Conservation (phyloP, 2,888 invertebrate species). For the Leptopilina myrica region DNA sequence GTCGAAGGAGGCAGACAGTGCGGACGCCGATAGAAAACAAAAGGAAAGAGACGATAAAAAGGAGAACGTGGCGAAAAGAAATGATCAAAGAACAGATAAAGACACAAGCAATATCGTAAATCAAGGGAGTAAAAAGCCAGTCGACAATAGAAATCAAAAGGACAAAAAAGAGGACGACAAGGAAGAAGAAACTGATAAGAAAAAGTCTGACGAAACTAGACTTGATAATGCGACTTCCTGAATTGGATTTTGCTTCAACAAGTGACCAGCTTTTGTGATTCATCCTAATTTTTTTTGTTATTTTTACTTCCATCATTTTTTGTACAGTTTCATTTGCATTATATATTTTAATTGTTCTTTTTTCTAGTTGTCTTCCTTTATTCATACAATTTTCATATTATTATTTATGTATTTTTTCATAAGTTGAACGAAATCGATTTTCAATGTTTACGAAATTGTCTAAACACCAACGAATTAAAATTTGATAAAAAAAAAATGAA, state of each 20-base stretch:
- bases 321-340: conserved; percentile 2
- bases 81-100: conserved; percentile 40
- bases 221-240: too few species aligned
- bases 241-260: not conserved
- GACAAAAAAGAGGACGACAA: conserved; percentile 16
- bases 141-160: conserved; percentile 46
- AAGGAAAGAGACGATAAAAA: not conserved
- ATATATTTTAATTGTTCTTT: conserved; percentile 49
- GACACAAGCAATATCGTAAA: conserved; percentile 48
- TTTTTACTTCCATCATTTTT: not conserved
- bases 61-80: conserved; percentile 5
- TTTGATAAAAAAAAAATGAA: too few species aligned
- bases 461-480: not conserved
- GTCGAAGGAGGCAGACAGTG: conserved; percentile 74
- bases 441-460: not conserved
- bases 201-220: not conserved
- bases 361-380: conserved; percentile 52
- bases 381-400: not conserved
- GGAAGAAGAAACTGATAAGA: conserved; percentile 15
- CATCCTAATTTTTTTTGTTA: not conserved
- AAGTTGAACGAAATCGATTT: too few species aligned
- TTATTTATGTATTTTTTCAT: too few species aligned
- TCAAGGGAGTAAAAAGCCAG: conserved; percentile 53
- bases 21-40: conserved; percentile 41
- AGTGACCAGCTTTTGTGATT: not conserved